Percentiles rank a stretch among this genome's conserved stretches.
Evolutionary conservation across 2,113 vertebrate species (phyloP).

Genomic region (Plectropomus leopardus): DNA sequence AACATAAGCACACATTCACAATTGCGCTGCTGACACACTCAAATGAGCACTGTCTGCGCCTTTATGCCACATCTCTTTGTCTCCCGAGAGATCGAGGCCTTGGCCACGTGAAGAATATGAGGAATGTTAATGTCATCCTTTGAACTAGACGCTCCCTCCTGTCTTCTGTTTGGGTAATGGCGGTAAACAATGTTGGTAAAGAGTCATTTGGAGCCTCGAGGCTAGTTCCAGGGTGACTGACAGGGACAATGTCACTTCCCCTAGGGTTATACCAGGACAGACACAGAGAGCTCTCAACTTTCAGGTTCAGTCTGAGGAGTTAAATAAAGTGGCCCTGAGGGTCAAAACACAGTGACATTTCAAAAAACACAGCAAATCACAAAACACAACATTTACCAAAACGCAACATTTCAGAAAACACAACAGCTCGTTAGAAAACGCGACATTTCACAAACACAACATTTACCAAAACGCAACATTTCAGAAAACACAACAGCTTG

Average conservation of each 20-base stretch:
- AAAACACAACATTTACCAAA: too few relatives aligned
- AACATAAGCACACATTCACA: conserved; percentile 40
- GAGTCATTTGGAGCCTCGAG: conserved; percentile 26
- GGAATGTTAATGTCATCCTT: conserved; percentile 65
- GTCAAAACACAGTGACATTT: too few relatives aligned
- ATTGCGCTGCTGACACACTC: conserved; percentile 47
- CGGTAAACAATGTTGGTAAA: conserved; percentile 52
- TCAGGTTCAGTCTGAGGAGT: conserved; percentile 60
- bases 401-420: too few relatives aligned
- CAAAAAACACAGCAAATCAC: too few relatives aligned
- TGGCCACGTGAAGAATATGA: conserved; percentile 32
- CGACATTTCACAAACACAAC: too few relatives aligned
- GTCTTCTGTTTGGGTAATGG: conserved; percentile 39
- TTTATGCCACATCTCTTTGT: conserved; percentile 55
- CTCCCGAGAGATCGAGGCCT: conserved; percentile 58
- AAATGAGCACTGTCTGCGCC: conserved; percentile 56
- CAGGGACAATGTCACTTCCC: conserved; percentile 73
- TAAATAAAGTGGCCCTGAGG: too few relatives aligned
- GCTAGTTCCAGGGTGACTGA: conserved; percentile 59
- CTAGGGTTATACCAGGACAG: conserved; percentile 41
- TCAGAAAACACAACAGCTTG: too few relatives aligned
- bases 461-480: too few relatives aligned
- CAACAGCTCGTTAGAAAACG: too few relatives aligned
- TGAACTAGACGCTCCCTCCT: conserved; percentile 52
- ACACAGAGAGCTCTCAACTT: conserved; percentile 59